Evolutionary conservation across 2,113 vertebrate genomes (phyloP).

Genomic region (Coryphaenoides rupestris): DNA sequence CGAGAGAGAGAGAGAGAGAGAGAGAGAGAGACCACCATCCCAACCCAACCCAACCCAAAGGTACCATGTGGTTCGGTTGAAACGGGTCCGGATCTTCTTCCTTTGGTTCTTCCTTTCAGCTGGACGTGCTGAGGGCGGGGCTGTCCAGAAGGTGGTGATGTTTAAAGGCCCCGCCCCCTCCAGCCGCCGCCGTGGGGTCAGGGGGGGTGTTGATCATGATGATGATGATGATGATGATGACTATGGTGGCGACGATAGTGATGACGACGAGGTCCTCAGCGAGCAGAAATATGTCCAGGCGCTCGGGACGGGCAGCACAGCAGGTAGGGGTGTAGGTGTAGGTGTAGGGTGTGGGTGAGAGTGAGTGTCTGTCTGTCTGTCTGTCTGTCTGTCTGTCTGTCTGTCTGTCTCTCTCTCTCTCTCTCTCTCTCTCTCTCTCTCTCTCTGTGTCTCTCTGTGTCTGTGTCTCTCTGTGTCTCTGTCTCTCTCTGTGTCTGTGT

Average conservation of each 20-base stretch:
- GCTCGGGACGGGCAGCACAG: conserved; percentile 66
- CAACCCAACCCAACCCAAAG: neutral
- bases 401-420: too few relatives aligned
- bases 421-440: too few relatives aligned
- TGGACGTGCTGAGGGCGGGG: conserved; percentile 57
- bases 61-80: accelerated
- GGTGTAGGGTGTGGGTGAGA: neutral
- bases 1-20: too few relatives aligned
- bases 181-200: conserved; percentile 55
- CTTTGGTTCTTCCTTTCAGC: conserved; percentile 45
- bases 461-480: too few relatives aligned
- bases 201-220: conserved; percentile 36
- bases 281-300: conserved; percentile 82
- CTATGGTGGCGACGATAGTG: conserved; percentile 64
- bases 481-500: too few relatives aligned
- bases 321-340: conserved; percentile 69
- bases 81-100: too few relatives aligned
- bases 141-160: conserved; percentile 67
- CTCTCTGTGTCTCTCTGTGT: too few relatives aligned
- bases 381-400: too few relatives aligned
- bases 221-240: conserved; percentile 58
- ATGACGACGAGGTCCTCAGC: conserved; percentile 69
- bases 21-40: too few relatives aligned
- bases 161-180: conserved; percentile 72
- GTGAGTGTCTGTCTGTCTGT: too few relatives aligned